Evolutionary conservation across 2,797 vertebrate genomes (phyloP), one percentile per base, ranked within the genome.

Genomic region (Manis crassicaudata): DNA sequence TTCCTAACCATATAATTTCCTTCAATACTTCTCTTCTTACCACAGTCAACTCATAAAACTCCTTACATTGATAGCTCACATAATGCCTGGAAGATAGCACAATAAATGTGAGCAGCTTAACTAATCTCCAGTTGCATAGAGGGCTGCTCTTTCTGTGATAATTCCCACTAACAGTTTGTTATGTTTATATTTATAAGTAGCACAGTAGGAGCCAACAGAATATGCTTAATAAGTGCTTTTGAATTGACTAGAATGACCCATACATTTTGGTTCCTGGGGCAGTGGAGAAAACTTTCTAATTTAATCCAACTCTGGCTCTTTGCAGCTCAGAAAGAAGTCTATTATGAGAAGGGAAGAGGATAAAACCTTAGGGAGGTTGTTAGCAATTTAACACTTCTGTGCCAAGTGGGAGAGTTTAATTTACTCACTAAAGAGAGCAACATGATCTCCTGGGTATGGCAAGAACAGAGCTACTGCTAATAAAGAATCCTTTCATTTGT

Each of bases 401-500:
- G 37, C 87, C 96, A 92, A n/a, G 63, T 60, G 92, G 65, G 77
- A 92, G 32, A 60, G 1, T 94, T 92, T 92, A 93, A 96, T 95
- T 87, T 95, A 77, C 93, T 97, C 90, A n/a, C 80, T 87, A 37
- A 93, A 97, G 94, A 95, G 86, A 96, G 54, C 76, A 93, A 70
- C 84, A 65, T 8, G 20, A 92, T 92, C 96, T 97, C 97, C 54
- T 56, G 84, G 23, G 85, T 27, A 60, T 32, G 20, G 54, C 46
- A 68, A 63, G 83, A 94, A 63, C 84, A 96, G 90, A 73, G 73
- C 79, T 68, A 25, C 7, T 67, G 11, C 43, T 76, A 77, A 83
- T 72, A 75, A 91, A 83, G 62, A 62, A 13, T 6, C n/a, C 73
- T 96, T 54, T 65, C 17, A 29, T 80, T 84, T 84, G 56, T 70